These are phyloP conservation scores for Etheostoma cragini DNA, from an alignment of 2,113 vertebrate species.

Conservation along the genomic window DNA sequence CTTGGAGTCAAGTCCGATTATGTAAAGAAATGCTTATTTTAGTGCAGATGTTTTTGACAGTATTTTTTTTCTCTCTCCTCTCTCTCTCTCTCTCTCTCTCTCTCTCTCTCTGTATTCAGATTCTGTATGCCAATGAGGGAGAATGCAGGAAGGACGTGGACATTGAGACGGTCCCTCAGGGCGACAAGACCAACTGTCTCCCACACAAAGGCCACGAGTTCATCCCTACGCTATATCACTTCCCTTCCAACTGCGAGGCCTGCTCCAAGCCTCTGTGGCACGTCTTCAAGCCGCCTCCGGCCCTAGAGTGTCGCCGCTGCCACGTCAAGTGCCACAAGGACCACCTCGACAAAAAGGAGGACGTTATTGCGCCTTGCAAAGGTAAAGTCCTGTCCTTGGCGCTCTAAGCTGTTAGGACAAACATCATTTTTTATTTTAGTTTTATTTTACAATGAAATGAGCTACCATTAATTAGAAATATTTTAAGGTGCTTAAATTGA, in stretches of 20 bases:
- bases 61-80: too few relatives aligned
- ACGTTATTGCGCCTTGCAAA: conserved; percentile 99
- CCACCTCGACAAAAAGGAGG: conserved; percentile 98
- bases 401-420: neutral
- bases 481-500: neutral
- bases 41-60: neutral
- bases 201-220: conserved; percentile 99
- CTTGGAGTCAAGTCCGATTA: neutral
- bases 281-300: conserved; percentile 97
- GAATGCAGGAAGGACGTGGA: conserved; percentile 97
- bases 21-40: neutral
- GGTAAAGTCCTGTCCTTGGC: conserved; percentile 77
- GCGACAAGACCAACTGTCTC: conserved; percentile 96
- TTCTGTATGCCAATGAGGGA: conserved; percentile 98
- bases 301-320: conserved; percentile 96
- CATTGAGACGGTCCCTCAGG: conserved; percentile 89
- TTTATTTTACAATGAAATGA: neutral
- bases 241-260: conserved; percentile 98
- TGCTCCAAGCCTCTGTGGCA: conserved; percentile 99
- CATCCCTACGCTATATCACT: conserved; percentile 98
- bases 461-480: neutral
- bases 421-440: neutral
- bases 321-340: conserved; percentile 99
- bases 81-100: neutral
- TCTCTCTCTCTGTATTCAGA: conserved; percentile 79